Evolutionary conservation across 1,140 invertebrate genomes (phyloP).

Genomic region (Drosophila fuyamai): DNA sequence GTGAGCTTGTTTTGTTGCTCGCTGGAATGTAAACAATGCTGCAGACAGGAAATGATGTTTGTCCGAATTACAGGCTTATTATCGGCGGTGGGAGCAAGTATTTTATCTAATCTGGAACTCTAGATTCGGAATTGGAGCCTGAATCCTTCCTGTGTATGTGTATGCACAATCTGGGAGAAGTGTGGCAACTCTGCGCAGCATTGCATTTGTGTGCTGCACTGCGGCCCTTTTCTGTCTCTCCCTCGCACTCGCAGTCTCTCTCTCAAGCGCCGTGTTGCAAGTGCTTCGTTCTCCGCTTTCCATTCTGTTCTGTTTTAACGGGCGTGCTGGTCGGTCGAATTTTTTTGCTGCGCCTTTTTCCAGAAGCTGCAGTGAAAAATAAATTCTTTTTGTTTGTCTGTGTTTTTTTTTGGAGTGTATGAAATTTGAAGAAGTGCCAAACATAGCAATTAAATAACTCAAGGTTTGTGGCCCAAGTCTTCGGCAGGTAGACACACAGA

Average conservation of each 20-base stretch:
- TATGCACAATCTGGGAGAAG: slow-evolving; percentile 21
- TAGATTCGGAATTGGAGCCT: slow-evolving; percentile 1
- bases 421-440: slow-evolving; percentile 17
- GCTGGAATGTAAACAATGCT: slow-evolving; percentile 36
- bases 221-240: slow-evolving; percentile 31
- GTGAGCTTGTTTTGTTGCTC: slow-evolving; percentile 19
- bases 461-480: slow-evolving; percentile 35
- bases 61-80: slow-evolving; percentile 20
- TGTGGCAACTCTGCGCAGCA: slow-evolving; percentile 45
- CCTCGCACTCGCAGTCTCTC: slow-evolving; percentile 24
- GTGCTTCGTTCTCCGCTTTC: slow-evolving; percentile 23
- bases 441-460: slow-evolving; percentile 39
- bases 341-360: slow-evolving; percentile 26
- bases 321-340: slow-evolving; percentile 27
- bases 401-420: slow-evolving; percentile 22
- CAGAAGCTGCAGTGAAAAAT: slow-evolving; percentile 20
- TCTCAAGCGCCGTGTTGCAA: slow-evolving; percentile 31
- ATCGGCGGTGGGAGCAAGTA: neutral
- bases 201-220: slow-evolving; percentile 41
- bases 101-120: slow-evolving; percentile 26
- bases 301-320: slow-evolving; percentile 23
- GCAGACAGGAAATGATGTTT: slow-evolving; percentile 26
- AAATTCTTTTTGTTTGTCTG: slow-evolving; percentile 13
- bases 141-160: slow-evolving; percentile 27
- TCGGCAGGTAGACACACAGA: slow-evolving; percentile 40